Conservation (phyloP, 2,113 vertebrate species). For the Guaruba guarouba region DNA sequence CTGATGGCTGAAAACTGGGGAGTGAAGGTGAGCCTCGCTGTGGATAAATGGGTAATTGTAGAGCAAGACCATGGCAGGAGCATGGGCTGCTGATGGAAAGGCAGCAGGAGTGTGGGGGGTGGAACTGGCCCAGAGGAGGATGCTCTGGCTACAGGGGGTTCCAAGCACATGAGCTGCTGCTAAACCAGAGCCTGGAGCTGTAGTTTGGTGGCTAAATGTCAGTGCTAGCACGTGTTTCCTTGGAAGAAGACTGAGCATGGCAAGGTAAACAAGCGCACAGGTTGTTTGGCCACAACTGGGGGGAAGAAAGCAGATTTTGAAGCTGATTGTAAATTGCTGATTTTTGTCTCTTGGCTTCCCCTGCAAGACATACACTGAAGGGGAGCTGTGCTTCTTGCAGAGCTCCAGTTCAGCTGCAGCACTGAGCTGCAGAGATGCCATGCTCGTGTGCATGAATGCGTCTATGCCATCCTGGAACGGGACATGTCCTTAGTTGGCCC, state of each 20-base stretch:
- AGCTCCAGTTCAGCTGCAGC: not conserved
- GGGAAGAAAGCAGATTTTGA: not conserved
- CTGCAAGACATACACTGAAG: not conserved
- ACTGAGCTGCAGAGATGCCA: not conserved
- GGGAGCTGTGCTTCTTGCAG: not conserved
- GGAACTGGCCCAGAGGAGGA: fast-evolving
- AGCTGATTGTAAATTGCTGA: not conserved
- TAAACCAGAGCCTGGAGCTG: not conserved
- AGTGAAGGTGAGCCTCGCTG: not conserved
- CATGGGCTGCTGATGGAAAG: not conserved
- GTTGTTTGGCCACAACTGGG: not conserved
- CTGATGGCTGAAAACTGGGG: not conserved
- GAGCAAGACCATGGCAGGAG: not conserved
- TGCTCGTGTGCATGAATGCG: fast-evolving
- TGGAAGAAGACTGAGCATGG: fast-evolving
- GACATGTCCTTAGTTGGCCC: not conserved
- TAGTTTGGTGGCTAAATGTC: not conserved
- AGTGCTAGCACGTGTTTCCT: not conserved
- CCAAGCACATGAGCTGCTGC: not conserved
- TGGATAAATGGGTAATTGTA: not conserved
- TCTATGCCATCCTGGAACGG: fast-evolving
- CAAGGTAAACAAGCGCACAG: not conserved
- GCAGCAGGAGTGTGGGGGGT: not conserved
- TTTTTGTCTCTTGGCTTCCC: not conserved
- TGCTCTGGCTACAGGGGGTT: not conserved